Percentiles rank a stretch among this genome's conserved stretches.
Conservation (phyloP, 92 coral and sea anemone genomes). For the Ricordea florida region DNA sequence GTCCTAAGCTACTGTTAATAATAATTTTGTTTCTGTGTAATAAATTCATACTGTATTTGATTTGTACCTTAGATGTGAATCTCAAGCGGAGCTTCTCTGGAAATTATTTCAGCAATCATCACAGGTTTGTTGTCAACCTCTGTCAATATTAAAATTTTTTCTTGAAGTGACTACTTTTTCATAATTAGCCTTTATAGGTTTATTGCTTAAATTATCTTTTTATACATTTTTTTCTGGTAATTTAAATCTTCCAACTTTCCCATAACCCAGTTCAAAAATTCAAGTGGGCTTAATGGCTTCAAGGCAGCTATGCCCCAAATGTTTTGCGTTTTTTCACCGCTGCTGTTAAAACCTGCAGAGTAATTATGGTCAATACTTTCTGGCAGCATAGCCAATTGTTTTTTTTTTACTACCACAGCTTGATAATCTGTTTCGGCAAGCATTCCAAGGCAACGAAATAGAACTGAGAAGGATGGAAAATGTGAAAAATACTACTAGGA, state of each 20-base stretch:
- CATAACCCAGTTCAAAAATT: no score
- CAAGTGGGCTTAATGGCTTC: no score
- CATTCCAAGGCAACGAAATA: constrained; percentile 73
- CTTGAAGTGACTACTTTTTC: neutral
- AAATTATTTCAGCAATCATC: constrained; percentile 77
- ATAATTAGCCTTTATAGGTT: neutral
- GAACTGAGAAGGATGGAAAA: constrained; percentile 84
- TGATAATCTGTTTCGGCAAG: constrained; percentile 92
- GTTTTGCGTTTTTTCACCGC: no score
- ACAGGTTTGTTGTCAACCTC: constrained; percentile 57
- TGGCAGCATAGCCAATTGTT: neutral
- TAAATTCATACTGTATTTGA: neutral
- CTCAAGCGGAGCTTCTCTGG: constrained; percentile 84
- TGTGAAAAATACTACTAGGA: constrained; percentile 63
- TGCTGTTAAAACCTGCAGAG: no score
- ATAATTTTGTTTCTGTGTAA: neutral
- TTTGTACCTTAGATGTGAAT: constrained; percentile 70
- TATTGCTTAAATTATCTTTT: neutral
- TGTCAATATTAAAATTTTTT: neutral
- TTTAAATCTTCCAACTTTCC: neutral
- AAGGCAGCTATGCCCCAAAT: no score
- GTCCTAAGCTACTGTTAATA: neutral
- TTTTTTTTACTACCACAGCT: constrained; percentile 47
- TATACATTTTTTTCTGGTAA: neutral
- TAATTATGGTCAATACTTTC: no score